Evolutionary conservation across 2,797 vertebrate species (phyloP).

Genomic region (Propithecus perrieri): DNA sequence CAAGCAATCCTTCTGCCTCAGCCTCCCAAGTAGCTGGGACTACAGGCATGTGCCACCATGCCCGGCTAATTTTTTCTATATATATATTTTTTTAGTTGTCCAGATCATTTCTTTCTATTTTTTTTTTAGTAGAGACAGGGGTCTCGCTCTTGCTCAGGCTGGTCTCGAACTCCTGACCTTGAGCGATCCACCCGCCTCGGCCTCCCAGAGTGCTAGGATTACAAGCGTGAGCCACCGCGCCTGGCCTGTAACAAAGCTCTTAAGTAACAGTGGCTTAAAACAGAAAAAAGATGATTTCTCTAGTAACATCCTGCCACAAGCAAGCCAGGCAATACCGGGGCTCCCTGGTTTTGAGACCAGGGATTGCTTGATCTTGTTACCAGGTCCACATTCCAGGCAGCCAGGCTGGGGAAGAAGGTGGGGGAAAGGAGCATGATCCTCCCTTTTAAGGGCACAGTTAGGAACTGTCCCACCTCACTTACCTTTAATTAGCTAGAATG

Average conservation of each 20-base stretch:
- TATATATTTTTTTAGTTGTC: too few species aligned
- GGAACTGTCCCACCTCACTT: neutral
- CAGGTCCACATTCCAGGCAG: neutral
- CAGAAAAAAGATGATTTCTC: neutral
- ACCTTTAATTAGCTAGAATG: neutral
- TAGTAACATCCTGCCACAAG: neutral
- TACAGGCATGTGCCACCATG: too few species aligned
- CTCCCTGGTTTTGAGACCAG: neutral
- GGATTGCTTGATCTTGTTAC: neutral
- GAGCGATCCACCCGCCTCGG: too few species aligned
- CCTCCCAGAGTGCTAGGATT: too few species aligned
- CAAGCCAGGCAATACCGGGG: neutral
- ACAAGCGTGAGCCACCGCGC: too few species aligned
- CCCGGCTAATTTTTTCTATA: too few species aligned
- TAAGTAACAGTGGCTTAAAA: neutral
- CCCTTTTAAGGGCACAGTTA: neutral
- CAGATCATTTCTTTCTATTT: too few species aligned
- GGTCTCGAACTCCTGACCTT: too few species aligned
- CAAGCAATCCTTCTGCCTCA: too few species aligned
- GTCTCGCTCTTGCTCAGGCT: too few species aligned
- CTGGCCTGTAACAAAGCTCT: neutral
- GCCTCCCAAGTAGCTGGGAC: too few species aligned
- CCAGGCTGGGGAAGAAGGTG: neutral
- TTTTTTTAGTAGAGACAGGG: too few species aligned
- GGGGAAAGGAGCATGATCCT: neutral